phyloP scores from a whole-genome alignment of 2,888 invertebrate genomes.

The Druceiella hillmani region DNA sequence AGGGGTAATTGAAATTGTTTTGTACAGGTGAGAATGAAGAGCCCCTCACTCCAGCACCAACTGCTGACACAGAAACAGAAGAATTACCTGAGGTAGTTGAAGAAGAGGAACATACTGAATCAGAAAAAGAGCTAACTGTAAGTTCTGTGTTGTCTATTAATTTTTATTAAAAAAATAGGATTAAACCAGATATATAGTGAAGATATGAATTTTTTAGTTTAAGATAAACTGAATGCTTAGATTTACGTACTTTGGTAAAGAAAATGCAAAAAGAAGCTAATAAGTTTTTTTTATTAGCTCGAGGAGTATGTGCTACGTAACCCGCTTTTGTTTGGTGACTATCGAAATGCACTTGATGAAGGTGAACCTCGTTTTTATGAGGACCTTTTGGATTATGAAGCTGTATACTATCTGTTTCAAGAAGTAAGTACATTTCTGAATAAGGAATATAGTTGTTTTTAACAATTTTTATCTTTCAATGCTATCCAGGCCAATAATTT shows the following conservation, averaged over 20 bases:
- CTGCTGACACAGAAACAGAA: constrained; percentile 28
- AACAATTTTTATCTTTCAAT: background rate
- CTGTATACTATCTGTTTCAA: constrained; percentile 80
- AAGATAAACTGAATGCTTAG: too few relatives aligned
- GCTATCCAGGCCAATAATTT: too few relatives aligned
- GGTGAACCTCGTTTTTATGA: constrained; percentile 78
- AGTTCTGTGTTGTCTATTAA: too few relatives aligned
- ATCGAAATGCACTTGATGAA: constrained; percentile 77
- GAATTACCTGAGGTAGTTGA: constrained; percentile 36
- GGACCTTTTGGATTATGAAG: constrained; percentile 85
- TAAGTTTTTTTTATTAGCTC: constrained; percentile 35
- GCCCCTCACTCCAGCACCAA: constrained; percentile 23
- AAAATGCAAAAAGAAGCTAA: too few relatives aligned
- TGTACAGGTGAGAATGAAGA: too few relatives aligned
- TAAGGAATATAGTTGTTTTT: constrained; percentile 1
- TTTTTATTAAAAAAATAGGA: too few relatives aligned
- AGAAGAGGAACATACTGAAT: constrained; percentile 30
- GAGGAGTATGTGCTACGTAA: constrained; percentile 71
- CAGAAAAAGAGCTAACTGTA: constrained; percentile 29
- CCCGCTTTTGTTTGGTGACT: constrained; percentile 85
- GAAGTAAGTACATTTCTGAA: constrained; percentile 70
- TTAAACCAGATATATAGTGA: too few relatives aligned
- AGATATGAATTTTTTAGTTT: too few relatives aligned
- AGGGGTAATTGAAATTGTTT: too few relatives aligned
- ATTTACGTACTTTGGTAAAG: too few relatives aligned